phyloP scores from a whole-genome alignment of 2,888 invertebrate species.

The Macrostomum cliftonense region DNA sequence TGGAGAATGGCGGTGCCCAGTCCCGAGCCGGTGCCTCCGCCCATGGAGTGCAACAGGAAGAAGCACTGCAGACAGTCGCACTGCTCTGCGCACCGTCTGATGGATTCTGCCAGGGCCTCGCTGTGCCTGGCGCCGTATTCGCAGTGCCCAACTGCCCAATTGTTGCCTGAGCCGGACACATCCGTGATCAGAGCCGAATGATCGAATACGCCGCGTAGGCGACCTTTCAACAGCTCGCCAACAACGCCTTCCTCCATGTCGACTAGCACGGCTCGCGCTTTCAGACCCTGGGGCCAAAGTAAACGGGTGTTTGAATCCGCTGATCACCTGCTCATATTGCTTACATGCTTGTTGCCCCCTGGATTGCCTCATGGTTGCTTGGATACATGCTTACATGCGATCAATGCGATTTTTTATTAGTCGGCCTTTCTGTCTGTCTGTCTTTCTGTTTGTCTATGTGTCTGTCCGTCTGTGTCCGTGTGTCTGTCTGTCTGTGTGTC shows the following conservation, averaged over 20 bases:
- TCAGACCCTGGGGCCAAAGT: slow-evolving; percentile 16
- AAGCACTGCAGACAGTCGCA: slow-evolving; percentile 40
- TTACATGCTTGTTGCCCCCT: slow-evolving; percentile 21
- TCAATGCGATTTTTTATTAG: too few relatives aligned
- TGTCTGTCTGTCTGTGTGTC: too few relatives aligned
- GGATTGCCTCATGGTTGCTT: slow-evolving; percentile 6
- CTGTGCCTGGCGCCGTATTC: slow-evolving; percentile 36
- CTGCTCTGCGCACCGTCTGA: slow-evolving; percentile 34
- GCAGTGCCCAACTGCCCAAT: slow-evolving; percentile 39
- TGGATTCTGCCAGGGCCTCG: slow-evolving; percentile 28
- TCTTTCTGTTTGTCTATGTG: too few relatives aligned
- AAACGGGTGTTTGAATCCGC: too few relatives aligned
- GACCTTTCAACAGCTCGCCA: slow-evolving; percentile 35
- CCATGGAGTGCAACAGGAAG: slow-evolving; percentile 39
- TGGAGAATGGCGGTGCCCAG: slow-evolving; percentile 35
- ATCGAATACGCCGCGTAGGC: slow-evolving; percentile 37
- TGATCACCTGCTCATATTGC: slow-evolving; percentile 31
- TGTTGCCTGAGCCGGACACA: slow-evolving; percentile 40
- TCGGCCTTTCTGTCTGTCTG: too few relatives aligned
- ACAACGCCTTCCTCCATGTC: slow-evolving; percentile 41
- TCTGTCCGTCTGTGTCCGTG: too few relatives aligned
- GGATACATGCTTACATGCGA: too few relatives aligned
- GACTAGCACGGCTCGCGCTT: slow-evolving; percentile 31
- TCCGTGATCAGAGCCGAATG: slow-evolving; percentile 36
- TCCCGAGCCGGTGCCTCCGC: slow-evolving; percentile 40